Conservation (phyloP, 2,888 invertebrate genomes). For the Polia nebulosa region DNA sequence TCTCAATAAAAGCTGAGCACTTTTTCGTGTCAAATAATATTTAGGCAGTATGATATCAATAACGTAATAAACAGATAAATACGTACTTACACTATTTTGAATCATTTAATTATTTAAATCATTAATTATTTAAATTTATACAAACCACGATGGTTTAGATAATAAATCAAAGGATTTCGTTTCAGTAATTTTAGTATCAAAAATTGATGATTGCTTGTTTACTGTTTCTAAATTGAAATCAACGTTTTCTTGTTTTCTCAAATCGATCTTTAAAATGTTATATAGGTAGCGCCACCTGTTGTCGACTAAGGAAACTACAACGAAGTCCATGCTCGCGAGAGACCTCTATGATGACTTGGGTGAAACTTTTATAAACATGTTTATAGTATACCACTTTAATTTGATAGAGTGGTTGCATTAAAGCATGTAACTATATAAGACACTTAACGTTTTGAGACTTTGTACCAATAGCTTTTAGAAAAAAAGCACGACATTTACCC, state of each 20-base stretch:
- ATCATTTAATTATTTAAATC: neutral
- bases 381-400: constrained; percentile 18
- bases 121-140: neutral
- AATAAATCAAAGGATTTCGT: neutral
- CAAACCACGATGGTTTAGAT: neutral
- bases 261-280: constrained; percentile 28
- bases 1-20: neutral
- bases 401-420: constrained; percentile 3
- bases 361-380: constrained; percentile 39
- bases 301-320: constrained; percentile 37
- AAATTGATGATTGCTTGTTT: neutral
- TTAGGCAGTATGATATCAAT: too few species aligned
- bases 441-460: constrained; percentile 7
- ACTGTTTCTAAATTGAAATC: neutral
- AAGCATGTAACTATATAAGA: neutral
- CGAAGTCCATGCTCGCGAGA: constrained; percentile 33
- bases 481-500: neutral
- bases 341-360: constrained; percentile 60
- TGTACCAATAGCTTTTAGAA: neutral
- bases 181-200: neutral
- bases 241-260: neutral
- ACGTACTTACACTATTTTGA: neutral
- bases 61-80: too few species aligned
- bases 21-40: too few species aligned
- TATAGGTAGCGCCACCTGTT: constrained; percentile 62